Evolutionary conservation across 2,888 invertebrate species (phyloP), one percentile per base, ranked within the genome.

Genomic region (Thera britannica): DNA sequence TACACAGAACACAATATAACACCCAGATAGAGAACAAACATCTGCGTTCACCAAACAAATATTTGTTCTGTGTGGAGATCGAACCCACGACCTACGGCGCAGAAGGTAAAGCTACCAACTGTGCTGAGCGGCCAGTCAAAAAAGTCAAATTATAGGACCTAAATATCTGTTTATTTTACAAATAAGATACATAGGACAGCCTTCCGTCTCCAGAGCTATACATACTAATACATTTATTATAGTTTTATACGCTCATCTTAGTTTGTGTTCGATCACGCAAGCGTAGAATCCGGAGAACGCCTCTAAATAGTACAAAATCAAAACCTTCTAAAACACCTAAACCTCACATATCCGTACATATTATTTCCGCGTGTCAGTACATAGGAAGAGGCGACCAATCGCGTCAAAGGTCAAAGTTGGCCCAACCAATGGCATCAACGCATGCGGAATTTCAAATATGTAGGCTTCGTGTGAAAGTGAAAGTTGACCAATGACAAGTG

Each of bases 391-490:
- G 56, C 82, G 76, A 70, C 92, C 90, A 92, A 92, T 91, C 81
- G 82, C 79, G 77, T 75, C 81, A 86, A 91, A 91, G 90, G 91
- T 91, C 91, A 90, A 80, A 84, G 79, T 80, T 81, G 72, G 81
- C 82, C 74, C 87, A 84, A 75, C 90, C 90, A 91, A 91, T 89
- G 74, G 78, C 75, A 67, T 58, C 75, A 74, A 79, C 74, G 78
- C 81, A 76, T 73, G 72, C 77, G 90, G 89, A 83, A 92, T 91
- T 86, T 86, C 75, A 88, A 91, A 90, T 90, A 90, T 90, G 92
- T 92, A 91, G 90, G 93, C 88, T 89, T 83, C 77, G 82, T 86
- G 78, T 78, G 89, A 90, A 87, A 92, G 91, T 87, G 91, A 92
- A 91, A 92, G 90, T 84, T 77, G 82, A 77, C 92, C 90, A 93